phyloP scores from a whole-genome alignment of 2,888 invertebrate genomes.

The Heterodera filipjevi region DNA sequence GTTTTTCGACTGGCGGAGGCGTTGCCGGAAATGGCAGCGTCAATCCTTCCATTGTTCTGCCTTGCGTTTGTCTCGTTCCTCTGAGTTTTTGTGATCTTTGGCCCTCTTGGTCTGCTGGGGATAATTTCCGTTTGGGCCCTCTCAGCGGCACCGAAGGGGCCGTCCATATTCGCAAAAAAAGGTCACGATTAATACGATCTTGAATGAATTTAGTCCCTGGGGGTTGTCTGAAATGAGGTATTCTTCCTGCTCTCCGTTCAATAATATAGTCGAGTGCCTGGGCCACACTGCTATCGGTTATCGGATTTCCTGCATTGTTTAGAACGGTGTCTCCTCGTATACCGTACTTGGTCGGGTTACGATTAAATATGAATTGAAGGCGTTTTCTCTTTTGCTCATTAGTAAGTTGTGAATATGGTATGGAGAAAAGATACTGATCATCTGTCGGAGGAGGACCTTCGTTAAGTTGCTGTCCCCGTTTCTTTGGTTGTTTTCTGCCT shows the following conservation, averaged over 20 bases:
- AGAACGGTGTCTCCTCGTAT: neutral
- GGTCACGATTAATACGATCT: neutral
- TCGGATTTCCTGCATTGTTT: neutral
- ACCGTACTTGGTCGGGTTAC: neutral
- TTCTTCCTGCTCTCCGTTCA: neutral
- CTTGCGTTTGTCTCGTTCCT: neutral
- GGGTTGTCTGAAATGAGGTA: neutral
- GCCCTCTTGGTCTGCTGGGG: neutral
- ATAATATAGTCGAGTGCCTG: neutral
- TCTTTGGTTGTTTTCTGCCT: no score
- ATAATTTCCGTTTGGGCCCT: neutral
- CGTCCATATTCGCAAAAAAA: neutral
- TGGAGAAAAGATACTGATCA: neutral
- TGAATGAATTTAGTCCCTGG: neutral
- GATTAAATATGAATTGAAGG: neutral
- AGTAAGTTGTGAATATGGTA: neutral
- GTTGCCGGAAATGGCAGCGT: neutral
- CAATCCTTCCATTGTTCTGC: neutral
- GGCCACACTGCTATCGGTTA: neutral
- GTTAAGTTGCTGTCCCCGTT: neutral
- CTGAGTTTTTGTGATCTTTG: neutral
- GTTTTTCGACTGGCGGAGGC: neutral
- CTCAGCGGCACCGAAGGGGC: neutral
- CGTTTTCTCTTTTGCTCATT: neutral
- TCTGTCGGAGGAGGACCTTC: neutral